Base-by-base conservation (phyloP, 2,888 invertebrate genomes). In the Parnassius mnemosyne region DNA sequence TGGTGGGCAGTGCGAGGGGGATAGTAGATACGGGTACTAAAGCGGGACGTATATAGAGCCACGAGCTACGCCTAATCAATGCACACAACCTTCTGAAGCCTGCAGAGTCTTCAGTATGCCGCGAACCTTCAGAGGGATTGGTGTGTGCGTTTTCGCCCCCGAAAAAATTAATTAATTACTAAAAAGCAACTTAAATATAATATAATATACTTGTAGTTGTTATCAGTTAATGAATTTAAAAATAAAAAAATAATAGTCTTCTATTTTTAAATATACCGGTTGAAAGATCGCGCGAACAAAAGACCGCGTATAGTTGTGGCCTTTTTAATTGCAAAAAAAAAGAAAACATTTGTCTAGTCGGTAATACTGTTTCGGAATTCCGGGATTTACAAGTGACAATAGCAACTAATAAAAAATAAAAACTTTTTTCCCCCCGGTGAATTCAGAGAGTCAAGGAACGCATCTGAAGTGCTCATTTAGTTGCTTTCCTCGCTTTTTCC, bases 1-100 rank as follows among this genome's bases (percentile, higher is more conserved):
- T 77, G 71, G 74, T 75, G 75, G 72, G 68, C 72, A 64, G 85
- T 57, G 78, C 54, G 81, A 87, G 63, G 10, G 81, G 68, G 83
- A 84, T 61, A 63, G 67, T 54, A 63, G 46, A 72, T 64, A 56
- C 47, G 43, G 58, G 68, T 0, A 85, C 10, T 20, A 51, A 77
- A 87, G 55, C 54, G 83, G 72, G 89, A 87, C 72, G 69, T 60
- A 47, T 60, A 71, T 69, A 84, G 58, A 57, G 71, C 66, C 66
- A 73, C 69, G 66, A 86, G 89, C 81, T 90, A 80, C 89, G 85
- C 84, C 89, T 81, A 90, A 90, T 90, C 90, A 89, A 91, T 91
- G 90, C 88, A 89, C 80, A 83, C 79, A 83, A 81, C 81, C 81
- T 80, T 77, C 69, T 71, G 73, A 72, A 79, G 75, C 79, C 87